Evolutionary conservation across 2,888 invertebrate genomes (phyloP), one percentile per base, ranked within the genome.

Genomic region (Xiphydria camelus): DNA sequence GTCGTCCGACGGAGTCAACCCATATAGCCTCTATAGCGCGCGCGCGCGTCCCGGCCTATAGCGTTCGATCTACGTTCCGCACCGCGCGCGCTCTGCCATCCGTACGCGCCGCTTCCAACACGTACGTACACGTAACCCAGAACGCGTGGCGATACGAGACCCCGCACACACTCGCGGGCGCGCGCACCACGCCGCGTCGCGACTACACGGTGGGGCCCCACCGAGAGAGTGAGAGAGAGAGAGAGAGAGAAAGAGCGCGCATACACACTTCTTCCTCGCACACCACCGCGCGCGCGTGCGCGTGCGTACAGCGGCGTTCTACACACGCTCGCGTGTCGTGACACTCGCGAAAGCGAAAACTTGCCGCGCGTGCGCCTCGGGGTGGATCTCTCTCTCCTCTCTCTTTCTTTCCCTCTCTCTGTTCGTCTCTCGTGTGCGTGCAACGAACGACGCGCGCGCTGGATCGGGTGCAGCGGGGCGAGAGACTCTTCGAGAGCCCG

Each of bases 11-110:
- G 29, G 15, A 12, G 29, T 29, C 29, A 14, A 14, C 12, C 6
- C 29, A 53, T 55, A 59, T 50, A 60, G 59, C 9, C 32, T 50
- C 57, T 49, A 52, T 53, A 49, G 53, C 59, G 39, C 48, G 40
- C 52, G 49, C 53, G 50, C 50, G 45, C 14, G 35, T 48, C 47
- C 53, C 61, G 53, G 57, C 61, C 62, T 63, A 63, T 55, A 61
- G 51, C 61, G 56, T 59, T 55, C 58, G 50, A n/a, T 6, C 29
- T 12, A 59, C 54, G 59, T 56, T 53, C 52, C 51, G 51, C 46
- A n/a, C n/a, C n/a, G n/a, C n/a, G n/a, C n/a, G n/a, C n/a, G n/a
- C n/a, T n/a, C n/a, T n/a, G 53, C 55, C 55, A 49, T 56, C 54
- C 57, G 47, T 47, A 48, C 52, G 46, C 48, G 49, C 48, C 46